A percentile compares a stretch with the other conserved stretches of the same genome.
Conservation (phyloP, 2,113 vertebrate species). For the Phalacrocorax carbo region DNA sequence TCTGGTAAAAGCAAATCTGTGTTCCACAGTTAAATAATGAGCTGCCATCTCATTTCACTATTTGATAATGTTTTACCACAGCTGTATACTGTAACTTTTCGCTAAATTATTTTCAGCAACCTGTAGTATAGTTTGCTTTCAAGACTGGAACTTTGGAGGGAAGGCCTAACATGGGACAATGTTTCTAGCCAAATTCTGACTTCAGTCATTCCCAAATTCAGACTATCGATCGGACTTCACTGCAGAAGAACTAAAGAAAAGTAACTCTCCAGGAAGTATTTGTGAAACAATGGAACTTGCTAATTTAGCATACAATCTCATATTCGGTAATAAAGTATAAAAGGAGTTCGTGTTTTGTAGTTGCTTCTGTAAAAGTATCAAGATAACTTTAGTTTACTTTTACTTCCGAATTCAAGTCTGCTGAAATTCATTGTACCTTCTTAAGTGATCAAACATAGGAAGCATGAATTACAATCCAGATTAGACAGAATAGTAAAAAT, state of each 20-base stretch:
- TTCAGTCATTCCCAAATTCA: background rate
- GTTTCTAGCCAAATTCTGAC: background rate
- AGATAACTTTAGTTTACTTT: background rate
- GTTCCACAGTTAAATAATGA: background rate
- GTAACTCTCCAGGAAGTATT: background rate
- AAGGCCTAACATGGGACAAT: background rate
- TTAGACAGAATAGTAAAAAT: background rate
- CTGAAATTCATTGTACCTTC: background rate
- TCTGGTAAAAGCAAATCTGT: background rate
- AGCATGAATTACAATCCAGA: background rate
- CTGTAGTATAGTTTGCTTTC: background rate
- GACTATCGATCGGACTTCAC: background rate
- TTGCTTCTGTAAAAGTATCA: background rate
- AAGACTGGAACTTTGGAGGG: background rate
- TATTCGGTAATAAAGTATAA: background rate
- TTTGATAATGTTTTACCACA: background rate
- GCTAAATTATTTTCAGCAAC: background rate
- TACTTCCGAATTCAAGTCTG: background rate
- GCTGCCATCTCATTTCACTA: background rate
- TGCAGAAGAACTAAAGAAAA: background rate
- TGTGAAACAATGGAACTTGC: background rate
- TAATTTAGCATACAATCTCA: background rate
- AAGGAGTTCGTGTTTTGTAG: background rate
- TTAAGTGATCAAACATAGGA: background rate
- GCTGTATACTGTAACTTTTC: background rate